Percentiles rank a stretch among this genome's conserved stretches.
Evolutionary conservation across 2,888 invertebrate genomes (phyloP).

Genomic region (Archaeoteleia sp.): DNA sequence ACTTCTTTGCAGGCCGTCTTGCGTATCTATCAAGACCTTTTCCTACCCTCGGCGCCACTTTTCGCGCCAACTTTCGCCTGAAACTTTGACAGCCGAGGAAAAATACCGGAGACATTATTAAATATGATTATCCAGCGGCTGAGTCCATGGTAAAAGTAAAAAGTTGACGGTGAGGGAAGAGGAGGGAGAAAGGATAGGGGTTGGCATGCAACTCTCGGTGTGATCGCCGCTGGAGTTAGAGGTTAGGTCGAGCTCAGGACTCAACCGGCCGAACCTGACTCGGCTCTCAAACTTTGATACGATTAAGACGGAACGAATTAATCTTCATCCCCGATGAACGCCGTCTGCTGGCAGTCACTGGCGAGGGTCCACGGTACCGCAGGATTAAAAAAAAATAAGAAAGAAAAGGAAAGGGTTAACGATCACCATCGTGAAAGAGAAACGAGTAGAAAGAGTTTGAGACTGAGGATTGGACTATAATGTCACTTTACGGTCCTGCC

Average conservation of each 20-base stretch:
- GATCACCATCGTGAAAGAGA: conserved; percentile 63
- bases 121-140: conserved; percentile 68
- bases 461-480: conserved; percentile 47
- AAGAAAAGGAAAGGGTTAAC: conserved; percentile 58
- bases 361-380: conserved; percentile 60
- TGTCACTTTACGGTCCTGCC: conserved; percentile 21
- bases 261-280: conserved; percentile 64
- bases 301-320: conserved; percentile 75
- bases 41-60: conserved; percentile 50
- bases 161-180: conserved; percentile 54
- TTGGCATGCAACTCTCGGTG: conserved; percentile 31
- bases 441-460: conserved; percentile 51
- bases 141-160: conserved; percentile 57
- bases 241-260: conserved; percentile 59
- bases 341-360: conserved; percentile 64
- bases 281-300: conserved; percentile 74
- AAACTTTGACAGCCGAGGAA: conserved; percentile 68
- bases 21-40: conserved; percentile 31
- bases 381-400: conserved; percentile 60
- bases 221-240: conserved; percentile 42
- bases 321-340: conserved; percentile 72
- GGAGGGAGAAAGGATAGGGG: conserved; percentile 20
- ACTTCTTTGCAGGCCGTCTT: conserved; percentile 26
- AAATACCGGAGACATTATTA: conserved; percentile 73
- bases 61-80: conserved; percentile 61